These are phyloP conservation scores for Xerus rutilus DNA, from an alignment of 2,797 vertebrate genomes.

Conservation along the genomic window DNA sequence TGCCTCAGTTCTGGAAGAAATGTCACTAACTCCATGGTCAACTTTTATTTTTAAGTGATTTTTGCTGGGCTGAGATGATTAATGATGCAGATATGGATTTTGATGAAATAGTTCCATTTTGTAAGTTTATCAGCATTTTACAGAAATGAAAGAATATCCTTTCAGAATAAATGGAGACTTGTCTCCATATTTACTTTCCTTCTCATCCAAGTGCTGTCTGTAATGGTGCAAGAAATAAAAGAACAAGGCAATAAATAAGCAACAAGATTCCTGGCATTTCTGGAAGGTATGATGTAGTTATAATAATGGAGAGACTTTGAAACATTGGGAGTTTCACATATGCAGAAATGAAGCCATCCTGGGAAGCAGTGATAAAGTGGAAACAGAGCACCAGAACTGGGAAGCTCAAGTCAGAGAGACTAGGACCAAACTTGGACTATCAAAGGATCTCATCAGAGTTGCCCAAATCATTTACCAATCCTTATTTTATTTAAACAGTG, in stretches of 20 bases:
- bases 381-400: not conserved
- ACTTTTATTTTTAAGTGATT: not conserved
- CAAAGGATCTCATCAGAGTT: not conserved
- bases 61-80: not conserved
- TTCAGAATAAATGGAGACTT: not conserved
- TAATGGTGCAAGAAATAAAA: not conserved
- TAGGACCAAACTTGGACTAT: not conserved
- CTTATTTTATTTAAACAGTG: not conserved
- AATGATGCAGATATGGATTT: not conserved
- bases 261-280: not conserved
- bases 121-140: not conserved
- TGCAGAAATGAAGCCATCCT: not conserved
- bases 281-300: not conserved
- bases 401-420: not conserved
- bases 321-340: not conserved
- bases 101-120: not conserved
- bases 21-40: not conserved
- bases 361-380: not conserved
- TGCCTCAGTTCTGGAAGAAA: not conserved
- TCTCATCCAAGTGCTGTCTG: not conserved
- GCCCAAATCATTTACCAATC: not conserved
- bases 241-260: not conserved
- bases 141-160: not conserved
- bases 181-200: not conserved
- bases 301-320: not conserved